Base-by-base conservation (phyloP, 2,888 invertebrate species). In the Boloria euphrosyne region DNA sequence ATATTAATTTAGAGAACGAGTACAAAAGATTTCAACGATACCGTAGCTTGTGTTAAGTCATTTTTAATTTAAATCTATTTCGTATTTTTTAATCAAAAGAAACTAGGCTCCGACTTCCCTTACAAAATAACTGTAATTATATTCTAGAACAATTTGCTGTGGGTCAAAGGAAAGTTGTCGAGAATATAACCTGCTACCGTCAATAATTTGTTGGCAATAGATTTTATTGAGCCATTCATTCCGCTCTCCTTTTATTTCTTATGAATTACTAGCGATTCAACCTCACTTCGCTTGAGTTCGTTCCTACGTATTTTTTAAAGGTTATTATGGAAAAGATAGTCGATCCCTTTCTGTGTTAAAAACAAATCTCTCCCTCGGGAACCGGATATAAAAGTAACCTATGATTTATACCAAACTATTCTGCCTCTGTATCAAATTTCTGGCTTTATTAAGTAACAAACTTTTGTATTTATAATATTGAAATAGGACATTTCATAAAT, bases 221-320 rank as follows among this genome's bases (percentile, higher is more conserved):
- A 53, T 60, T 31, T 43, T 58, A 55, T 62, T 62, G 31, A 49
- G 49, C 43, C 50, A 71, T 76, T 76, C 66, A 74, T 69, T 67
- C 62, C 73, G 75, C 75, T 78, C 72, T 74, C 70, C 67, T 64
- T 17, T 64, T 18, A 53, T 70, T 70, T 71, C 59, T 63, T 63
- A 67, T 69, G 49, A 70, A 63, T 65, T 73, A 43, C 27, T 47
- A 38, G 38, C n/a, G 3, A 13, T 38, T 22, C 22, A 22, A 22
- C 22, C 3, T 22, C 22, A 3, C 22, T 22, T 22, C 22, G 1
- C 22, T 22, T 3, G 22, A 22, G 22, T 22, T 3, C 3, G 1
- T 22, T 2, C 22, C 22, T 22, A 22, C 3, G 22, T n/a, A n/a
- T n/a, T n/a, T 22, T 22, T 22, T 22, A 22, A 22, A 1, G 22